These are phyloP conservation scores for Drosophila monieri DNA, from an alignment of 2,888 invertebrate genomes.

Conservation along the genomic window DNA sequence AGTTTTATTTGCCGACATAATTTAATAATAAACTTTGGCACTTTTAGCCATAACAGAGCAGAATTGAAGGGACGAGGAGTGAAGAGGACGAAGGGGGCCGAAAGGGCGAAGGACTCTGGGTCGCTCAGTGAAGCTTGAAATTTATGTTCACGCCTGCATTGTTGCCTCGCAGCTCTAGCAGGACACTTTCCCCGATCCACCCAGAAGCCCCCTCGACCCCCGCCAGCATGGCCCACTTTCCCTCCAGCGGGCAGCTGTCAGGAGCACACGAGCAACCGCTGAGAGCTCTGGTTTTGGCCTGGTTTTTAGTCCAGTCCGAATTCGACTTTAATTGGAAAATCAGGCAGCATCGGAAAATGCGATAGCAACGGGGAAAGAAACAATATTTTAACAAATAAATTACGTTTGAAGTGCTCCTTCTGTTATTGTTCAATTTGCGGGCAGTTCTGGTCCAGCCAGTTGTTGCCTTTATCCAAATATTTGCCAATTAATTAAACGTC, in stretches of 20 bases:
- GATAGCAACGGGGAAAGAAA: constrained; percentile 20
- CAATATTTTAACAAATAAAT: constrained; percentile 42
- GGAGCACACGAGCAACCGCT: constrained; percentile 42
- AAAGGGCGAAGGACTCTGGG: constrained; percentile 24
- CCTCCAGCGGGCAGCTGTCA: constrained; percentile 56
- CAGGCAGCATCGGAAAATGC: constrained; percentile 26
- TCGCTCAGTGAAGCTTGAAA: constrained; percentile 67
- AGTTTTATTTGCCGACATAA: constrained; percentile 71
- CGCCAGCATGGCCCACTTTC: not conserved
- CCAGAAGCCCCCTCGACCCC: not conserved
- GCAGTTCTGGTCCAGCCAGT: constrained; percentile 17
- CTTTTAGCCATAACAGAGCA: constrained; percentile 60
- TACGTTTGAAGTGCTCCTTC: constrained; percentile 35
- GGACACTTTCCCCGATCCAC: constrained; percentile 30
- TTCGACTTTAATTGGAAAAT: constrained; percentile 52
- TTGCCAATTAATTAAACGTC: constrained; percentile 56
- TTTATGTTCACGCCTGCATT: constrained; percentile 73
- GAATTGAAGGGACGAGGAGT: not conserved
- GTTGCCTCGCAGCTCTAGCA: constrained; percentile 47
- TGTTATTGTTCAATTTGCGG: constrained; percentile 56
- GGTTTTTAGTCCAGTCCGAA: constrained; percentile 44
- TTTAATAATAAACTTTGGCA: constrained; percentile 77
- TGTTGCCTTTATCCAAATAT: constrained; percentile 52
- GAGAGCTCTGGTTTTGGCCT: constrained; percentile 40
- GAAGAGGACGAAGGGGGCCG: not conserved